A percentile compares a stretch with the other conserved stretches of the same genome.
phyloP scores from a whole-genome alignment of 2,888 invertebrate genomes.

The Drosophila phalerata region DNA sequence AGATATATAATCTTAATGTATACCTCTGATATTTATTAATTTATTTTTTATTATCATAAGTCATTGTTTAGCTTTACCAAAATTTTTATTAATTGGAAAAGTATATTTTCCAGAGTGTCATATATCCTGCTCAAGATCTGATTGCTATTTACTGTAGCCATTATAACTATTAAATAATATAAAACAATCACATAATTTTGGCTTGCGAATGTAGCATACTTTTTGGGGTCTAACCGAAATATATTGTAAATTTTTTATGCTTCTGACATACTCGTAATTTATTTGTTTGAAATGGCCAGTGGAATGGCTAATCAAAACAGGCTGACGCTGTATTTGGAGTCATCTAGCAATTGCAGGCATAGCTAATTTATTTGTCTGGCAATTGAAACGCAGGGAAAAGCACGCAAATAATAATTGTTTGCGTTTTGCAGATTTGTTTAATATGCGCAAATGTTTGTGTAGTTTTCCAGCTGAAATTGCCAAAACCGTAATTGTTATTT shows the following conservation, averaged over 20 bases:
- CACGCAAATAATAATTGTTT: constrained; percentile 49
- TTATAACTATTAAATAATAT: neutral
- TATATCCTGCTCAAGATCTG: neutral
- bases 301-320: constrained; percentile 59
- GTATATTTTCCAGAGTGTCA: neutral
- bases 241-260: constrained; percentile 33
- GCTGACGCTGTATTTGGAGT: constrained; percentile 16
- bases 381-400: constrained; percentile 16
- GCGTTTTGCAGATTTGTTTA: constrained; percentile 42
- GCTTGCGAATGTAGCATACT: constrained; percentile 6
- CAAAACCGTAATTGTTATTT: constrained; percentile 76
- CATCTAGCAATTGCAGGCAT: constrained; percentile 43
- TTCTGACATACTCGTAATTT: constrained; percentile 55
- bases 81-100: too few relatives aligned
- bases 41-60: too few relatives aligned
- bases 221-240: constrained; percentile 22
- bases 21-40: too few relatives aligned
- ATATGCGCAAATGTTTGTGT: constrained; percentile 38
- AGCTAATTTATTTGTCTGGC: constrained; percentile 77
- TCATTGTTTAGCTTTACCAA: too few relatives aligned
- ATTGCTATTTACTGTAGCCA: neutral
- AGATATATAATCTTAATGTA: too few relatives aligned
- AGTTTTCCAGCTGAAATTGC: constrained; percentile 30
- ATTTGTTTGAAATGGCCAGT: constrained; percentile 29
- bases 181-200: neutral